These are phyloP conservation scores for Phylloscopus trochilus DNA, from an alignment of 2,113 vertebrate species.

Conservation along the genomic window DNA sequence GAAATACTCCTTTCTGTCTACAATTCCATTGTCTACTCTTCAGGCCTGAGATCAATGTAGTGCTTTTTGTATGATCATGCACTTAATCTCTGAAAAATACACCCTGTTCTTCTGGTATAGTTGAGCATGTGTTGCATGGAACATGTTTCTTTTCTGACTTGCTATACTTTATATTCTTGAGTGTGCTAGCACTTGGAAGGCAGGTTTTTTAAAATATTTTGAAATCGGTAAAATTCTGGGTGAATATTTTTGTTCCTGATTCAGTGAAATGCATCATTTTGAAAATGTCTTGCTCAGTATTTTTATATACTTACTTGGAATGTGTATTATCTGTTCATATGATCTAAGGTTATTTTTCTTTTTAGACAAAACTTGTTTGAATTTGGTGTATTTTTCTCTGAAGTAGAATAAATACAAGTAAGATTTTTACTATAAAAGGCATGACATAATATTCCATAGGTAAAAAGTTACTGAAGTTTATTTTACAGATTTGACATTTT, in stretches of 20 bases:
- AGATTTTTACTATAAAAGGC: not conserved
- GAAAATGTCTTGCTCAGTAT: not conserved
- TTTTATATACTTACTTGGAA: not conserved
- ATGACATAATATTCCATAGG: not conserved
- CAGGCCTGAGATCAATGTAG: not conserved
- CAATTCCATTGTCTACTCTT: not conserved
- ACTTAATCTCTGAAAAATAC: not conserved
- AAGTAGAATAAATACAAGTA: not conserved
- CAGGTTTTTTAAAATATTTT: not conserved
- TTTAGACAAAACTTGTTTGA: not conserved
- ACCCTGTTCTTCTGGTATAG: not conserved
- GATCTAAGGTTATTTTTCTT: not conserved
- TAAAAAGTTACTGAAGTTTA: not conserved
- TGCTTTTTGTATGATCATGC: not conserved
- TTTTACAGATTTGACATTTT: not conserved
- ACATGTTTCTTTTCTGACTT: not conserved
- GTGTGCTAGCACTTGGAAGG: not conserved
- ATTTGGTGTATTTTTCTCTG: not conserved
- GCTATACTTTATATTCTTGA: not conserved
- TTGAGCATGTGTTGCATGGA: not conserved
- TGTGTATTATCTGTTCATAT: fast-evolving
- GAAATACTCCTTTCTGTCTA: not conserved
- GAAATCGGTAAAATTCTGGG: not conserved
- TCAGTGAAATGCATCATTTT: not conserved
- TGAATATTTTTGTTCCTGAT: not conserved